phyloP scores from a whole-genome alignment of 2,113 vertebrate species.

The Mustela lutreola region DNA sequence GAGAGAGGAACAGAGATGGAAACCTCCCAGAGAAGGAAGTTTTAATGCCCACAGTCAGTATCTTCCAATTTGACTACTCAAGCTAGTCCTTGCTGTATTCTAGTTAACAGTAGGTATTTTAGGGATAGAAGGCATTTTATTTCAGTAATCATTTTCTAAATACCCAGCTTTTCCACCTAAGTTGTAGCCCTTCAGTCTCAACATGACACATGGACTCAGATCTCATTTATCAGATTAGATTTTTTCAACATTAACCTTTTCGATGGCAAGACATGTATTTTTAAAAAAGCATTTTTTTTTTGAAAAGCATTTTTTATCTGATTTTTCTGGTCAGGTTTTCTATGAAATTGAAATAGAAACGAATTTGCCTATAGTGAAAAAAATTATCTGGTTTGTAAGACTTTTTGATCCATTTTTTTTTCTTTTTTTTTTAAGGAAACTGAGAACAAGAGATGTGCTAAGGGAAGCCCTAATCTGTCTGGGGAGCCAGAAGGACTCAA shows the following conservation, averaged over 20 bases:
- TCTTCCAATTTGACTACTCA: neutral
- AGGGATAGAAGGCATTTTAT: neutral
- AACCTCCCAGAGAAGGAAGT: neutral
- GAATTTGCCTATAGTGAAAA: neutral
- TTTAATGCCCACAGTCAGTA: neutral
- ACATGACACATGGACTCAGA: neutral
- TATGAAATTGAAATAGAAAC: slow-evolving; percentile 9
- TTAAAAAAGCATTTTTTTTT: neutral
- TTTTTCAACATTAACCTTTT: slow-evolving; percentile 48
- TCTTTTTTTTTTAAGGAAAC: neutral
- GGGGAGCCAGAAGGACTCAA: neutral
- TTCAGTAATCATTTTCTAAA: neutral
- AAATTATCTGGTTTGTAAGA: neutral
- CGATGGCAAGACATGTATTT: neutral
- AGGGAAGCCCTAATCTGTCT: neutral
- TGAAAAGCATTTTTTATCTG: neutral
- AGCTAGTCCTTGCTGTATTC: neutral
- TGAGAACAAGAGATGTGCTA: neutral
- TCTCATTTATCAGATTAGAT: neutral
- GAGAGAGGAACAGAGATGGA: neutral
- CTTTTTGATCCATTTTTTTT: neutral
- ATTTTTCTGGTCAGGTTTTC: neutral
- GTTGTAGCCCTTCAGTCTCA: neutral
- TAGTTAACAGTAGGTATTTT: slow-evolving; percentile 34
- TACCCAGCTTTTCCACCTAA: neutral